Percentiles rank a stretch among this genome's conserved stretches.
Conservation (phyloP, 2,113 vertebrate species). For the Octodon degus region DNA sequence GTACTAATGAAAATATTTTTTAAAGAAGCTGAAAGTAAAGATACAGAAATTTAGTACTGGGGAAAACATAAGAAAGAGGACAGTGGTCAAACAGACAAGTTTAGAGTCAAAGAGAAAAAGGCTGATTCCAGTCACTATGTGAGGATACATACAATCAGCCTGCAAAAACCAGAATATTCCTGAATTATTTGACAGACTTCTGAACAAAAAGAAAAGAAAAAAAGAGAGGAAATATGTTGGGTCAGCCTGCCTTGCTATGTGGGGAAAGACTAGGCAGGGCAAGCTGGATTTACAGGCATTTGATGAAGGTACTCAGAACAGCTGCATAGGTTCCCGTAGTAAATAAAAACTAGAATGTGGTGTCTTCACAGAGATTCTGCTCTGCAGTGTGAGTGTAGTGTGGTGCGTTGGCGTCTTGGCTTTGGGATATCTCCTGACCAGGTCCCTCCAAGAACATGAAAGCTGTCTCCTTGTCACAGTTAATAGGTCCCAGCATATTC, state of each 20-base stretch:
- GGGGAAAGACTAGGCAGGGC: background rate
- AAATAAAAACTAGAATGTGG: background rate
- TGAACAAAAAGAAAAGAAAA: background rate
- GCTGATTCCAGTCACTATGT: background rate
- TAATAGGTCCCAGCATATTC: background rate
- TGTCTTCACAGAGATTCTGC: background rate
- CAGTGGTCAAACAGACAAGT: background rate
- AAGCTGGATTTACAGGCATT: background rate
- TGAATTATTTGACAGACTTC: background rate
- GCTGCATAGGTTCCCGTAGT: background rate
- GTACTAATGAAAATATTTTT: background rate
- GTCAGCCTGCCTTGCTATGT: background rate
- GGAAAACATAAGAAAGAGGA: background rate
- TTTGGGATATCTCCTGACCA: background rate
- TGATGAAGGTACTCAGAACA: background rate
- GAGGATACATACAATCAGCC: background rate
- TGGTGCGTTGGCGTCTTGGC: background rate
- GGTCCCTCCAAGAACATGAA: background rate
- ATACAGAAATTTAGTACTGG: background rate
- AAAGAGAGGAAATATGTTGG: background rate
- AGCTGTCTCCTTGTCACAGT: background rate
- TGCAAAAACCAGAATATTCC: background rate
- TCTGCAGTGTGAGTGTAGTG: background rate
- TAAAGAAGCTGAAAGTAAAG: background rate
- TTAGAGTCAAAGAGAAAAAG: conserved; percentile 23